Evolutionary conservation across 1,140 invertebrate genomes (phyloP), one percentile per base, ranked within the genome.

Genomic region (Eueides isabella): DNA sequence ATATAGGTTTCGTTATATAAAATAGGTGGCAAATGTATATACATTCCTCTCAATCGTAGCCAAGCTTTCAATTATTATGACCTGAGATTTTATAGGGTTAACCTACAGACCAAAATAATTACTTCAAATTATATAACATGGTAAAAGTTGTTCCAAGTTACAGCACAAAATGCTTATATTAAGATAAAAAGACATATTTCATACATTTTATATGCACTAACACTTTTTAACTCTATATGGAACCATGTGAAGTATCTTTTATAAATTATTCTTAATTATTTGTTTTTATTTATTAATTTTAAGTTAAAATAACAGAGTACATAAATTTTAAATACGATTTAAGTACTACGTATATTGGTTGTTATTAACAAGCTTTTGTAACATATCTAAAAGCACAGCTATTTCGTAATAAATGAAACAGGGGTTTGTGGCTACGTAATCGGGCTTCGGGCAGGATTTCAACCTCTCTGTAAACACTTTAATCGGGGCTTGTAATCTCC

Each of bases 371-470:
- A 55, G 19, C 11, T 55, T 12, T 55, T 23, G 48, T 26, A 12
- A 23, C 19, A 26, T 55, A n/a, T 68, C 28, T 12, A 61, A 73
- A 63, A 63, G 33, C 63, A 35, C 55, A 33, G 31, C 64, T 67
- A 72, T 67, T 69, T 64, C 44, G 41, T 68, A 67, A 68, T 68
- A 61, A 65, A 61, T 67, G 61, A 38, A 63, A 65, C 31, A 62
- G 55, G 7, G 61, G 44, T 28, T 55, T 72, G 64, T 38, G 72
- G 72, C 44, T 67, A 67, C 44, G 55, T 63, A 67, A 67, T 72
- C 65, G 64, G 44, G 64, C n/a, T 35, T 19, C 67, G 33, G 44
- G 48, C 48, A 48, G 67, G 67, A 68, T 55, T 68, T 68, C 44
- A 55, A 55, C 67, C 41, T 67, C 67, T 68, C 67, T 68, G 44